phyloP scores from a whole-genome alignment of 2,113 vertebrate species.

The Pavo muticus region DNA sequence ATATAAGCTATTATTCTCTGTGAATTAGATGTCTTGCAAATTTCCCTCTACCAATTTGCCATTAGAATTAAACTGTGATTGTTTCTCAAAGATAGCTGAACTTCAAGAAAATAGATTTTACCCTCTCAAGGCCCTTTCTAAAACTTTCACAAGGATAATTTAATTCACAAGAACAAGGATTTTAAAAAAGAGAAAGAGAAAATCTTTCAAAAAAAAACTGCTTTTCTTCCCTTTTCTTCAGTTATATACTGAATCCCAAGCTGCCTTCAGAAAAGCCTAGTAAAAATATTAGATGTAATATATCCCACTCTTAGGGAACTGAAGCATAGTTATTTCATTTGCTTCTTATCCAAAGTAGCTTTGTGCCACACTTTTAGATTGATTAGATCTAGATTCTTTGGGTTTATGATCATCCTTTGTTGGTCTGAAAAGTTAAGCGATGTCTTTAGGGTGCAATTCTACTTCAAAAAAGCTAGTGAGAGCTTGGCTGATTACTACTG shows the following conservation, averaged over 20 bases:
- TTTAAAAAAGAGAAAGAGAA: background rate
- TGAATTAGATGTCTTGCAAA: background rate
- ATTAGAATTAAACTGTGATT: background rate
- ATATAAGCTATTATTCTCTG: background rate
- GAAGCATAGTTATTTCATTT: background rate
- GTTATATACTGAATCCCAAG: background rate
- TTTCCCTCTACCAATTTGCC: background rate
- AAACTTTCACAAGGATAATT: background rate
- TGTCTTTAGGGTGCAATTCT: background rate
- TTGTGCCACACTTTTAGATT: background rate
- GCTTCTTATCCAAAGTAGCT: background rate
- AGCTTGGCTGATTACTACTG: background rate
- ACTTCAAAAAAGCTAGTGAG: background rate
- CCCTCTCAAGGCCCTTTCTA: background rate
- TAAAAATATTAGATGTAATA: background rate
- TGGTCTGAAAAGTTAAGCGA: background rate
- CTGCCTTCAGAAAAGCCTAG: background rate
- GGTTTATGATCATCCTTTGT: background rate
- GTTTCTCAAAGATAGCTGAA: slow-evolving; percentile 7
- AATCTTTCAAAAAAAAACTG: background rate
- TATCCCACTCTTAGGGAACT: background rate
- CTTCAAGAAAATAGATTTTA: background rate
- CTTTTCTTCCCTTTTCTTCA: background rate
- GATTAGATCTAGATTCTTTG: background rate
- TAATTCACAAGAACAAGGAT: background rate